Evolutionary conservation across 2,888 invertebrate genomes (phyloP).

Genomic region (Coecobrya sp.): DNA sequence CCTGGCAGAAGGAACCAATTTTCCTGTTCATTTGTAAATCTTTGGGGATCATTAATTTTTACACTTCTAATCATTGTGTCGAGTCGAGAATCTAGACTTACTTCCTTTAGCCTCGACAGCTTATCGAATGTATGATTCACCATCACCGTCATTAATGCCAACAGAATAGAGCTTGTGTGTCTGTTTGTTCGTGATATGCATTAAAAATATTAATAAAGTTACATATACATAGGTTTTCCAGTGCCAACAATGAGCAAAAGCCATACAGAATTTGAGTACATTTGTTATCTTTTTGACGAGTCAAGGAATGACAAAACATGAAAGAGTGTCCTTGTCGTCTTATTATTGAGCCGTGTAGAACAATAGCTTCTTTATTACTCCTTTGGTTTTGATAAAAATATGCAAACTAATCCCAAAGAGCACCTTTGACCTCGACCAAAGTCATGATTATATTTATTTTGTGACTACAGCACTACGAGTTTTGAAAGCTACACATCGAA

Average conservation of each 20-base stretch:
- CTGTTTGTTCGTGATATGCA: background rate
- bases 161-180: background rate
- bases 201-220: background rate
- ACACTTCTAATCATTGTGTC: background rate
- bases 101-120: slow-evolving; percentile 58
- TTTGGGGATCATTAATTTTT: background rate
- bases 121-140: slow-evolving; percentile 39
- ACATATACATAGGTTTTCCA: too few species aligned
- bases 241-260: slow-evolving; percentile 19
- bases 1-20: background rate
- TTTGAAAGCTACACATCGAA: slow-evolving; percentile 3
- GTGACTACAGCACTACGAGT: background rate
- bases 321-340: slow-evolving; percentile 48
- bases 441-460: slow-evolving; percentile 59
- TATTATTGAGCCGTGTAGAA: slow-evolving; percentile 5
- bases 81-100: background rate
- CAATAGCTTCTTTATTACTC: slow-evolving; percentile 45
- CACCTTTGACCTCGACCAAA: slow-evolving; percentile 63
- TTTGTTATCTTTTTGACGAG: slow-evolving; percentile 31
- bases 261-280: background rate
- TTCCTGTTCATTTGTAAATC: background rate
- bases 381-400: slow-evolving; percentile 41
- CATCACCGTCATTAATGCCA: slow-evolving; percentile 46
- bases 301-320: slow-evolving; percentile 50
- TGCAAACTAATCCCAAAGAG: slow-evolving; percentile 40